phyloP scores from a whole-genome alignment of 2,797 vertebrate species.

The Hydrolagus colliei region DNA sequence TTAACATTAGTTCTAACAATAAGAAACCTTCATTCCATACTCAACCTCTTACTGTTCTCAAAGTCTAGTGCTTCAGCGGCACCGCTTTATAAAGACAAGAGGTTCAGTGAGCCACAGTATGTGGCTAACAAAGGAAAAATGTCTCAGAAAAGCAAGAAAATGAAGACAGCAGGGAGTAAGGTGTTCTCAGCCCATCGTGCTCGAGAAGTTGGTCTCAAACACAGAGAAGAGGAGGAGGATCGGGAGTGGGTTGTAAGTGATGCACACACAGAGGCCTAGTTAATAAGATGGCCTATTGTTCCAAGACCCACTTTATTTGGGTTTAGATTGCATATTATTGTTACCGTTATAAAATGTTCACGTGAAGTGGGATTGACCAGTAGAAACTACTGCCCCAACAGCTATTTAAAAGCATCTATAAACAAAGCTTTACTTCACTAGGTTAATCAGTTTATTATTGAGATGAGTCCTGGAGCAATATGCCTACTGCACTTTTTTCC shows the following conservation, averaged over 20 bases:
- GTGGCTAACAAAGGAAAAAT: background rate
- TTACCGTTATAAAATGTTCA: background rate
- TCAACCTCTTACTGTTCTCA: constrained; percentile 12
- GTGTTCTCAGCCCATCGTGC: background rate
- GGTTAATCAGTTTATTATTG: background rate
- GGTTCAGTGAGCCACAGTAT: background rate
- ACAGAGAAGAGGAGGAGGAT: background rate
- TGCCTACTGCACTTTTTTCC: background rate
- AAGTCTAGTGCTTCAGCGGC: background rate
- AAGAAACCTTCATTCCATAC: background rate
- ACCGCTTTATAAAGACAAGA: constrained; percentile 7
- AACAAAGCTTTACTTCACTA: background rate
- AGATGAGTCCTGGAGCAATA: background rate
- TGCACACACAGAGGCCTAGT: background rate
- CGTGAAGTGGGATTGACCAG: background rate
- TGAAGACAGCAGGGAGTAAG: constrained; percentile 27
- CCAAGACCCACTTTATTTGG: background rate
- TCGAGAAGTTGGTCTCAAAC: constrained; percentile 12
- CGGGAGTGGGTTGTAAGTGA: constrained; percentile 21
- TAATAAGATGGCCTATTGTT: background rate
- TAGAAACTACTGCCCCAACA: background rate
- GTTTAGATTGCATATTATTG: background rate
- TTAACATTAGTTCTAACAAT: background rate
- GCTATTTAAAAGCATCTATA: background rate
- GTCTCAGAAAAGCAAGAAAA: constrained; percentile 19